Conservation (phyloP, 2,797 vertebrate species). For the Ibycter americanus region DNA sequence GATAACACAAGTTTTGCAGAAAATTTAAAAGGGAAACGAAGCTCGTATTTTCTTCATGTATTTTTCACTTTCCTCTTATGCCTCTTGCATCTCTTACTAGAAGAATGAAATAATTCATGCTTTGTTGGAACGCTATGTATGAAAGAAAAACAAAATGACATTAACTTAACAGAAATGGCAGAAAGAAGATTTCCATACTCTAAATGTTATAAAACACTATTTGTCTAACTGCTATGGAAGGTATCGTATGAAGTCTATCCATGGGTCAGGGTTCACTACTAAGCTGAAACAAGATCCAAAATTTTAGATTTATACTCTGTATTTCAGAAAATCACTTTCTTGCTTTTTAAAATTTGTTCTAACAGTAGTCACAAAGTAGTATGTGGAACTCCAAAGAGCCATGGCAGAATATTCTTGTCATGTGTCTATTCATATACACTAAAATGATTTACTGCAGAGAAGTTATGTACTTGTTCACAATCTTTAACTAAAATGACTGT, state of each 20-base stretch:
- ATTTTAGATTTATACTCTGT: not conserved
- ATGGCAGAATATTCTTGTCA: not conserved
- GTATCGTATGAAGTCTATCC: not conserved
- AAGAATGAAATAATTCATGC: not conserved
- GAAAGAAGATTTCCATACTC: not conserved
- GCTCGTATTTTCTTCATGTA: not conserved
- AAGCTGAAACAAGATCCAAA: not conserved
- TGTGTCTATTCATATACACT: not conserved
- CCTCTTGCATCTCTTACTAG: not conserved
- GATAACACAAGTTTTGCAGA: not conserved
- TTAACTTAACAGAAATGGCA: not conserved
- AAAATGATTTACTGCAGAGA: not conserved
- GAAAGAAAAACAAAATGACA: not conserved
- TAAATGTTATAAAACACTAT: not conserved
- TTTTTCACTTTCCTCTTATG: not conserved
- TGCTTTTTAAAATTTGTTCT: not conserved
- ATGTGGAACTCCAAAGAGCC: not conserved
- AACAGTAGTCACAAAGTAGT: not conserved
- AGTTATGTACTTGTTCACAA: not conserved
- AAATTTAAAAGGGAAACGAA: not conserved
- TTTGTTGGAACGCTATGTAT: not conserved
- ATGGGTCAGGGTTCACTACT: not conserved
- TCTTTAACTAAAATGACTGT: not conserved
- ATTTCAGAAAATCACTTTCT: not conserved
- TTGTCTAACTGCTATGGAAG: not conserved